Base-by-base conservation (phyloP, 1,140 invertebrate species). In the Aphelenchoides fujianensis region DNA sequence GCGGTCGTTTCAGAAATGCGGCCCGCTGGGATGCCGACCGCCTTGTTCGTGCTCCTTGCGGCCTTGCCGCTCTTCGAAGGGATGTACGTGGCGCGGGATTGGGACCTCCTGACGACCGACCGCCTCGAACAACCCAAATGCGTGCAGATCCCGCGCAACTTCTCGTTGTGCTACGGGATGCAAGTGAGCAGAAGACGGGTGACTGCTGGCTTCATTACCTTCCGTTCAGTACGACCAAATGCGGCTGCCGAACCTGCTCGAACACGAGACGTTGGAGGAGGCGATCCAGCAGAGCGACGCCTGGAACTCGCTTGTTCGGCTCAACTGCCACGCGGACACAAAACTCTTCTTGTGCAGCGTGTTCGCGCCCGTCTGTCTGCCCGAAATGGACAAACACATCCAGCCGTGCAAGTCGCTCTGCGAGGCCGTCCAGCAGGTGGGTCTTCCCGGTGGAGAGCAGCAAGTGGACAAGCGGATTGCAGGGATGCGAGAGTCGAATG, bases 211-310 rank as follows among this genome's bases (percentile, higher is more conserved):
- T 32, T 67, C n/a, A n/a, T n/a, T n/a, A n/a, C n/a, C n/a, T n/a
- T n/a, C n/a, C n/a, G n/a, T 83, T 28, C 69, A 83, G 70, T 91
- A 91, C 85, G 83, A 81, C 12, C 86, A 87, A 78, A 91, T 91
- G 90, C 85, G 89, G 70, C 82, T 91, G 69, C 90, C 90, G 0
- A 91, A 91, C 84, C 85, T 91, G 1, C 85, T 91, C 62, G 88
- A 89, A 52, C 90, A 91, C 84, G 90, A 91, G 76, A 88, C 87
- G 0, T 82, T 91, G 68, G 84, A 85, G 27, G 90, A 91, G 81
- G 89, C 87, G 31, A 86, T 85, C 3, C 86, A 89, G 64, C 89
- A 90, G 82, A 86, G 89, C 2, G 84, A 82, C 16, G 88, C 89
- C 1, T 91, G 90, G 90, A 85, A 89, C 35, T 86, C 88, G n/a